A percentile compares a stretch with the other conserved stretches of the same genome.
Evolutionary conservation across 2,888 invertebrate genomes (phyloP).

Genomic region (Escarpia spicata): DNA sequence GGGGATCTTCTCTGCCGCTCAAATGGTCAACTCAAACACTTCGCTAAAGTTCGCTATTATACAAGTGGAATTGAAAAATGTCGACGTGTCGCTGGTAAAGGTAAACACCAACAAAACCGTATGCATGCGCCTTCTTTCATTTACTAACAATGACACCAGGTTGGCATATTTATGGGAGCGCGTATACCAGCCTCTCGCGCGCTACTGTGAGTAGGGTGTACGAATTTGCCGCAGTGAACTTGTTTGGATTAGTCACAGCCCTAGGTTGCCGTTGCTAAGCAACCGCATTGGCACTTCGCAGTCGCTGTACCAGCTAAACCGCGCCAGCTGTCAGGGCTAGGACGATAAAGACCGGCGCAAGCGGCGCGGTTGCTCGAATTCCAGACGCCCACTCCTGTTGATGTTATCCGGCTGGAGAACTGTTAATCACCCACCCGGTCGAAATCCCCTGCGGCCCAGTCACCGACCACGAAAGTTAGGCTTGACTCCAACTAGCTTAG

Average conservation of each 20-base stretch:
- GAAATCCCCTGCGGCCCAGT: background rate
- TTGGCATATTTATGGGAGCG: background rate
- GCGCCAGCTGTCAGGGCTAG: background rate
- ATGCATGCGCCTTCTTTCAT: background rate
- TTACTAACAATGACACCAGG: background rate
- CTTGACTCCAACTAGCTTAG: background rate
- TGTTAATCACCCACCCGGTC: background rate
- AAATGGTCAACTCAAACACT: constrained; percentile 82
- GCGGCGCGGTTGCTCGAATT: background rate
- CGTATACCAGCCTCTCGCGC: background rate
- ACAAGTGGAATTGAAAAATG: constrained; percentile 93
- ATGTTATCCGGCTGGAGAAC: background rate
- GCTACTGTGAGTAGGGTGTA: background rate
- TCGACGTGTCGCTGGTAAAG: constrained; percentile 95
- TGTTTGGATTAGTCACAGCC: background rate
- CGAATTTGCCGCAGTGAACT: background rate
- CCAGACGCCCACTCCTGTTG: background rate
- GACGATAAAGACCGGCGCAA: background rate
- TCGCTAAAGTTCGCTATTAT: constrained; percentile 98
- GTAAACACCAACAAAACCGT: constrained; percentile 60
- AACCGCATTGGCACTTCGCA: background rate
- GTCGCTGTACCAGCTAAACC: background rate
- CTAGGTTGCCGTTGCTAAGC: background rate
- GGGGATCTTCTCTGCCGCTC: constrained; percentile 41
- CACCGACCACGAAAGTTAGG: background rate